Percentiles rank a stretch among this genome's conserved stretches.
Conservation (phyloP, 2,113 vertebrate genomes). For the Nicator chloris region DNA sequence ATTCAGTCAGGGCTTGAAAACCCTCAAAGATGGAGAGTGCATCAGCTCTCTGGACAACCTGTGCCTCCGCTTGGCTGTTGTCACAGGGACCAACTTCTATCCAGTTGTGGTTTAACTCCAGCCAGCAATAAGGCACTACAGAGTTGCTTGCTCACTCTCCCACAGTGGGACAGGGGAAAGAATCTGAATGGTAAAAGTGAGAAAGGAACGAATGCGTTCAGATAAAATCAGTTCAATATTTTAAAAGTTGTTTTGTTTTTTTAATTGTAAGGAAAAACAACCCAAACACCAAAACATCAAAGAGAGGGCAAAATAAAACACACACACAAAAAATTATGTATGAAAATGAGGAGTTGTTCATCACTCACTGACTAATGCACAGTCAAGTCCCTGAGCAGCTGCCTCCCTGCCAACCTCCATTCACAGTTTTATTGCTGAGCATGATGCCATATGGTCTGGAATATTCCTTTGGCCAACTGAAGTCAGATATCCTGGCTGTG, state of each 20-base stretch:
- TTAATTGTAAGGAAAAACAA: background rate
- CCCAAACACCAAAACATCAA: background rate
- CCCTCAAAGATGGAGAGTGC: background rate
- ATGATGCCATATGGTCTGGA: rapidly evolving
- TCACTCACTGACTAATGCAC: rapidly evolving
- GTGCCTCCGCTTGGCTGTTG: background rate
- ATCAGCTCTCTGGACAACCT: background rate
- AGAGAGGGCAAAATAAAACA: background rate
- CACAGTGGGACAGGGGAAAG: background rate
- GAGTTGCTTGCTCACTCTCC: background rate
- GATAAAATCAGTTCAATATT: background rate
- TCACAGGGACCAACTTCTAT: background rate
- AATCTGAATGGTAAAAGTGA: background rate
- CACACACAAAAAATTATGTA: background rate
- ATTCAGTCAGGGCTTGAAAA: background rate
- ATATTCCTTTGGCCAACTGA: background rate
- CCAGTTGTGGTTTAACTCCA: background rate
- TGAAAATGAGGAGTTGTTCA: background rate
- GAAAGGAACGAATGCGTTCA: background rate
- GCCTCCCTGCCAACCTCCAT: background rate
- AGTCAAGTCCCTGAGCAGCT: background rate
- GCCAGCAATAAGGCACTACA: background rate
- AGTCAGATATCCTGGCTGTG: background rate
- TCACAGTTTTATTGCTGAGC: background rate
- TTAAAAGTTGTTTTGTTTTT: background rate